Percentiles rank a stretch among this genome's conserved stretches.
These are phyloP conservation scores for Zygothrica quintamaculata DNA, from an alignment of 2,888 invertebrate species.

Conservation along the genomic window DNA sequence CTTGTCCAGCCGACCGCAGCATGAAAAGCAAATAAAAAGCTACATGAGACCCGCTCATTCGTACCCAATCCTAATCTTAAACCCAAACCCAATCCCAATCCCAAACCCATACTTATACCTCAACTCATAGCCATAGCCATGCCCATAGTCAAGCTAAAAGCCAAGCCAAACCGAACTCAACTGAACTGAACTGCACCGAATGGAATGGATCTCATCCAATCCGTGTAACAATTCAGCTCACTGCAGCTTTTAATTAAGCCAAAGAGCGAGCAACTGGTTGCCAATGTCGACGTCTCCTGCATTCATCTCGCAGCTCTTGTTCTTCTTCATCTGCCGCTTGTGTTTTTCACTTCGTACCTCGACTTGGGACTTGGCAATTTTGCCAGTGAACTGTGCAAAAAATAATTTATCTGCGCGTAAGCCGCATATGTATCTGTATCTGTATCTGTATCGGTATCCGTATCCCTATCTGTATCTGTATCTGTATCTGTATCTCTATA, in stretches of 20 bases:
- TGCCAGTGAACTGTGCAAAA: constrained; percentile 21
- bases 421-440: constrained; percentile 55
- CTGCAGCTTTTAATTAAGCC: constrained; percentile 80
- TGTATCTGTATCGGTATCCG: constrained; percentile 15
- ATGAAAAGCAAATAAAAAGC: constrained; percentile 72
- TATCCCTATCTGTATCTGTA: constrained; percentile 34
- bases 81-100: background rate
- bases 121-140: constrained; percentile 8
- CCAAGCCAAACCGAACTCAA: constrained; percentile 7
- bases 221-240: constrained; percentile 75
- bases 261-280: constrained; percentile 80
- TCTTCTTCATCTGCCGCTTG: no score
- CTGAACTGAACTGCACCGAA: constrained; percentile 3
- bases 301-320: background rate
- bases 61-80: constrained; percentile 26
- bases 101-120: no score
- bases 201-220: constrained; percentile 49
- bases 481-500: constrained; percentile 13
- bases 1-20: constrained; percentile 67
- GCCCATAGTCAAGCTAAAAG: background rate
- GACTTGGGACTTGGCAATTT: constrained; percentile 25
- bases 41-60: constrained; percentile 44
- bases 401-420: constrained; percentile 79
- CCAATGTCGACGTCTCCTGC: constrained; percentile 38
- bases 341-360: constrained; percentile 27